Conservation (phyloP, 2,888 invertebrate genomes). For the Ommatoiulus sabulosus region DNA sequence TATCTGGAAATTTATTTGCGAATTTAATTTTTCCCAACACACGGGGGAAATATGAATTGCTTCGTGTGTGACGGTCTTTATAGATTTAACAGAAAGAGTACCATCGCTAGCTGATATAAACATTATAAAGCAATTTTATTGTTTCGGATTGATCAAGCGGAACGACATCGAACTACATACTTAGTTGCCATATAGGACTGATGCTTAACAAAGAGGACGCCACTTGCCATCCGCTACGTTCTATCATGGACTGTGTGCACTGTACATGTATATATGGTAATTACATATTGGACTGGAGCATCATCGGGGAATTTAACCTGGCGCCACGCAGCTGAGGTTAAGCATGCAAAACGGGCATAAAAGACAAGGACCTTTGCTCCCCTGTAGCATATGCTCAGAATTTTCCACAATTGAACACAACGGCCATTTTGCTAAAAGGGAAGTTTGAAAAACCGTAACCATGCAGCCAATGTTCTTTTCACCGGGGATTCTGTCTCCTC, state of each 20-base stretch:
- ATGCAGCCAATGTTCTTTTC: slow-evolving; percentile 43
- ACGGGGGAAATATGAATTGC: too few relatives aligned
- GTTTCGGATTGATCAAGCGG: too few relatives aligned
- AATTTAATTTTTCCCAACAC: too few relatives aligned
- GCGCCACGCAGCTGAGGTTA: slow-evolving; percentile 39
- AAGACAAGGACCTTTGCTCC: slow-evolving; percentile 30
- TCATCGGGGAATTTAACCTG: slow-evolving; percentile 7
- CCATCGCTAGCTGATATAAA: too few relatives aligned
- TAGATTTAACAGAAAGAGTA: too few relatives aligned
- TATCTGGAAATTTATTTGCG: too few relatives aligned
- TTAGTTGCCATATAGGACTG: too few relatives aligned
- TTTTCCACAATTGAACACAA: slow-evolving; percentile 31
- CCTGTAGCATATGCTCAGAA: slow-evolving; percentile 16
- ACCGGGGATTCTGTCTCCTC: slow-evolving; percentile 47
- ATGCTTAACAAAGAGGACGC: too few relatives aligned
- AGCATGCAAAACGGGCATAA: slow-evolving; percentile 25
- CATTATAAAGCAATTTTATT: too few relatives aligned
- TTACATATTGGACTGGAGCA: background rate
- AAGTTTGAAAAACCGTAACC: slow-evolving; percentile 42
- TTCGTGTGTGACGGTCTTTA: too few relatives aligned
- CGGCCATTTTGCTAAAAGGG: background rate
- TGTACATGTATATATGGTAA: background rate
- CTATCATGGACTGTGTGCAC: background rate
- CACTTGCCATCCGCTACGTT: too few relatives aligned
- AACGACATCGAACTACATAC: too few relatives aligned